Evolutionary conservation across 2,113 vertebrate genomes (phyloP).

Genomic region (Dasyurus viverrinus): DNA sequence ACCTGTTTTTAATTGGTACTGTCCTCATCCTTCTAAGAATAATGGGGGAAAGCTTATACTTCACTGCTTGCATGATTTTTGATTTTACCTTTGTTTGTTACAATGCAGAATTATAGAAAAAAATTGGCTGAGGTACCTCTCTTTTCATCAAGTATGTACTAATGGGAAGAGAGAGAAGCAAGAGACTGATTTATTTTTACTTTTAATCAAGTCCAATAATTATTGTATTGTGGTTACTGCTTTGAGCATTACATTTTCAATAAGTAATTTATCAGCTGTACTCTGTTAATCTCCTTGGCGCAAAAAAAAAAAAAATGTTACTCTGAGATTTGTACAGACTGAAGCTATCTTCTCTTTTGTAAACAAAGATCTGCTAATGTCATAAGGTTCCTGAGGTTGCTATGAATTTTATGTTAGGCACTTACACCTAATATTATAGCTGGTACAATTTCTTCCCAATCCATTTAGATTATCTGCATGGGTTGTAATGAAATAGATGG

Average conservation of each 20-base stretch:
- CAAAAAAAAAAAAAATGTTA: constrained; percentile 56
- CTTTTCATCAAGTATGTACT: constrained; percentile 40
- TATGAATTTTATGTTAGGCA: not conserved
- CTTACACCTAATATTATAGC: not conserved
- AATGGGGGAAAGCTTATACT: constrained; percentile 61
- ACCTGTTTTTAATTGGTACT: constrained; percentile 49
- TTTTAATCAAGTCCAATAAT: constrained; percentile 78
- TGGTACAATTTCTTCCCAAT: constrained; percentile 9
- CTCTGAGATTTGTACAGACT: constrained; percentile 53
- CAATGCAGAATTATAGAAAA: constrained; percentile 65
- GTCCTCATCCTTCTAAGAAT: constrained; percentile 36
- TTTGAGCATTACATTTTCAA: constrained; percentile 72
- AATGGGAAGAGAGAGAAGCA: constrained; percentile 30
- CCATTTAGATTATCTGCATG: not conserved
- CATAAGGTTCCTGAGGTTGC: not conserved
- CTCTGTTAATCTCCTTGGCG: constrained; percentile 61
- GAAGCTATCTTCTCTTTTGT: constrained; percentile 32
- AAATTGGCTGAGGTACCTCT: constrained; percentile 35
- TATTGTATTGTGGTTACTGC: constrained; percentile 74
- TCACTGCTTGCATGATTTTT: constrained; percentile 61
- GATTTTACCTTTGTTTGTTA: constrained; percentile 62
- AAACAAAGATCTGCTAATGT: constrained; percentile 55
- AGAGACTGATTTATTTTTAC: constrained; percentile 72
- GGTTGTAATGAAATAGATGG: not conserved
- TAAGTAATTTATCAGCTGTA: constrained; percentile 76